phyloP scores from a whole-genome alignment of 2,888 invertebrate species.

The Drosophila siamana region DNA sequence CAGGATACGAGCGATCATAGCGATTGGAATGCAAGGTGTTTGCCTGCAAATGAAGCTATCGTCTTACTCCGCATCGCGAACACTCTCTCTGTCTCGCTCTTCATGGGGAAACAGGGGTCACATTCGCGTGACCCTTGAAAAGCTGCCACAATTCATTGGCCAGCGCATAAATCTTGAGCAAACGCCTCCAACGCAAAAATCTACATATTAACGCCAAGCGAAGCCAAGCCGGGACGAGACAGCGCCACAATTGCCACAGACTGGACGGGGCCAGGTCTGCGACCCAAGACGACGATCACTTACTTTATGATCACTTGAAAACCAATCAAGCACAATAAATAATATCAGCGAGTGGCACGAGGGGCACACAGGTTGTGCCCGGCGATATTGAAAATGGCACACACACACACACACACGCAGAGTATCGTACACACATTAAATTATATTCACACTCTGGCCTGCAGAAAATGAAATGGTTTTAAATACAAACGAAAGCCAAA shows the following conservation, averaged over 20 bases:
- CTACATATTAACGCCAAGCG: conserved; percentile 76
- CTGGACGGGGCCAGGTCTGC: conserved; percentile 51
- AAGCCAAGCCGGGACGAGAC: conserved; percentile 45
- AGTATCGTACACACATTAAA: conserved; percentile 79
- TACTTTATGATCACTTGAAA: conserved; percentile 85
- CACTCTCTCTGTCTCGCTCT: not conserved
- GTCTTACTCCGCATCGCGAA: not conserved
- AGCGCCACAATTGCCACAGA: conserved; percentile 72
- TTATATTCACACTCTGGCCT: conserved; percentile 86
- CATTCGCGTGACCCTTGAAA: conserved; percentile 35
- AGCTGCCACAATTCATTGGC: conserved; percentile 52
- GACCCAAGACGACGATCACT: conserved; percentile 78
- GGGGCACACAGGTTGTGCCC: conserved; percentile 50
- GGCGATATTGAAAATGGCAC: conserved; percentile 84
- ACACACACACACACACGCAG: conserved; percentile 22
- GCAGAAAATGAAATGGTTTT: conserved; percentile 81
- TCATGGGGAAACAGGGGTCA: conserved; percentile 37
- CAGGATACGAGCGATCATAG: conserved; percentile 51
- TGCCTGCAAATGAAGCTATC: conserved; percentile 60
- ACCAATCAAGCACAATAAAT: conserved; percentile 86
- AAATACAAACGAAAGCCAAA: conserved; percentile 70
- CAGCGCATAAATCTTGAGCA: conserved; percentile 62
- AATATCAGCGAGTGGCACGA: conserved; percentile 70
- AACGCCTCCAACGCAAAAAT: conserved; percentile 72
- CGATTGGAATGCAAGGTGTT: conserved; percentile 46